Evolutionary conservation across 1,140 invertebrate genomes (phyloP).

Genomic region (Hydropsyche tenuis): DNA sequence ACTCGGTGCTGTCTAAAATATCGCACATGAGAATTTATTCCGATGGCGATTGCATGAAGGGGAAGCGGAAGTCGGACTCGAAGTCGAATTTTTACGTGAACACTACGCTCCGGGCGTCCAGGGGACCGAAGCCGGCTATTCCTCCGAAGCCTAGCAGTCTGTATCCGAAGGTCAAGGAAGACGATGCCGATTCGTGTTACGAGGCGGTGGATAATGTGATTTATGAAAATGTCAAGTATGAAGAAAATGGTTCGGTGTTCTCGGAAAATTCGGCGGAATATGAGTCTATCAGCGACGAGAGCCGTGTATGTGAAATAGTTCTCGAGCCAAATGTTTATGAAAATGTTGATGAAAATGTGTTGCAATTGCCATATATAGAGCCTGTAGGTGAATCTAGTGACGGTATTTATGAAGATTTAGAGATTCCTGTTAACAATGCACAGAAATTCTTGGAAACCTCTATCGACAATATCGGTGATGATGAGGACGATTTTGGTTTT

Average conservation of each 20-base stretch:
- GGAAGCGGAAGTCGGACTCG: not conserved
- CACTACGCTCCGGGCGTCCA: no score
- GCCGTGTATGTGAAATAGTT: not conserved
- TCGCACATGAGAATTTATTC: not conserved
- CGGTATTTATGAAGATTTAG: not conserved
- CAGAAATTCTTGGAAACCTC: no score
- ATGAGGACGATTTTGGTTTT: slow-evolving; percentile 6
- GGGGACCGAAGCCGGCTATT: no score
- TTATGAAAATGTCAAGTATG: not conserved
- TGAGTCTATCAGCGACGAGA: not conserved
- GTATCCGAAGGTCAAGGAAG: not conserved
- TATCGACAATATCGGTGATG: not conserved
- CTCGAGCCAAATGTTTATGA: not conserved
- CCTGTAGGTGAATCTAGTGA: not conserved
- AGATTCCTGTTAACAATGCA: not conserved
- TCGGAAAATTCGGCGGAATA: not conserved
- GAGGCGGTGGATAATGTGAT: not conserved
- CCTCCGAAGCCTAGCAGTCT: not conserved
- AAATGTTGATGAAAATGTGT: not conserved
- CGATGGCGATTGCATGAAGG: not conserved
- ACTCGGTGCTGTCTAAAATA: not conserved
- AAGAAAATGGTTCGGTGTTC: not conserved
- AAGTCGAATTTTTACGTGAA: no score
- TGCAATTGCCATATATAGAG: not conserved
- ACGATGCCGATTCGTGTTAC: not conserved